Conservation (phyloP, 1,140 invertebrate genomes). For the Stegodyphus mimosarum region DNA sequence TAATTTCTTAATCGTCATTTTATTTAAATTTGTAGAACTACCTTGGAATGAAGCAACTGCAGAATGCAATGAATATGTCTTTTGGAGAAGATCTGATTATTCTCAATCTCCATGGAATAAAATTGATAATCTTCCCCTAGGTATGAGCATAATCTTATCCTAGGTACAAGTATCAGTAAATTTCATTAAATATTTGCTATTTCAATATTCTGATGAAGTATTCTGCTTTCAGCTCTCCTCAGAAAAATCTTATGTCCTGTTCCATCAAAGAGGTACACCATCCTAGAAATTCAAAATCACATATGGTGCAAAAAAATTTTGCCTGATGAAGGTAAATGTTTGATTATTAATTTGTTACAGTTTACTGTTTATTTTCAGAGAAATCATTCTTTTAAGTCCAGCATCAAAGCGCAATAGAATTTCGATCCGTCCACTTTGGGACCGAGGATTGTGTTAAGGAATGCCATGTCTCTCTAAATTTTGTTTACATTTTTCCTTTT, state of each 20-base stretch:
- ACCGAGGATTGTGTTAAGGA: too few species aligned
- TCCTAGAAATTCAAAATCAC: constrained; percentile 80
- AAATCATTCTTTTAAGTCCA: background rate
- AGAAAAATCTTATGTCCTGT: constrained; percentile 78
- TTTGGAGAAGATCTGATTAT: constrained; percentile 78
- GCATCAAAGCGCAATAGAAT: too few species aligned
- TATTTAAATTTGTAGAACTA: constrained; percentile 76
- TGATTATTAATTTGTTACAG: background rate
- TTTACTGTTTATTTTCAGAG: background rate
- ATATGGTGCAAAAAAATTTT: constrained; percentile 76
- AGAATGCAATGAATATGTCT: constrained; percentile 78
- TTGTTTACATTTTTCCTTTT: too few species aligned
- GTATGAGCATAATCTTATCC: constrained; percentile 63
- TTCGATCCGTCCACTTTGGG: too few species aligned
- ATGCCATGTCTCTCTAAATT: too few species aligned
- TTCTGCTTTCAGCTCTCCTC: constrained; percentile 72
- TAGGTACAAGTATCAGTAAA: background rate
- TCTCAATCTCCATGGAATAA: constrained; percentile 84
- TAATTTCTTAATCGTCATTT: too few species aligned
- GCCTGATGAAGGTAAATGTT: constrained; percentile 69
- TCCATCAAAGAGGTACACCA: constrained; percentile 75
- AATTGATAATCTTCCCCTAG: constrained; percentile 79
- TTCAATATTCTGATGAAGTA: background rate
- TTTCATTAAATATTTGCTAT: background rate
- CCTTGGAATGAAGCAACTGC: constrained; percentile 89